Percentiles rank a stretch among this genome's conserved stretches.
phyloP scores from a whole-genome alignment of 2,797 vertebrate species.

The Craterocephalus amniculus region DNA sequence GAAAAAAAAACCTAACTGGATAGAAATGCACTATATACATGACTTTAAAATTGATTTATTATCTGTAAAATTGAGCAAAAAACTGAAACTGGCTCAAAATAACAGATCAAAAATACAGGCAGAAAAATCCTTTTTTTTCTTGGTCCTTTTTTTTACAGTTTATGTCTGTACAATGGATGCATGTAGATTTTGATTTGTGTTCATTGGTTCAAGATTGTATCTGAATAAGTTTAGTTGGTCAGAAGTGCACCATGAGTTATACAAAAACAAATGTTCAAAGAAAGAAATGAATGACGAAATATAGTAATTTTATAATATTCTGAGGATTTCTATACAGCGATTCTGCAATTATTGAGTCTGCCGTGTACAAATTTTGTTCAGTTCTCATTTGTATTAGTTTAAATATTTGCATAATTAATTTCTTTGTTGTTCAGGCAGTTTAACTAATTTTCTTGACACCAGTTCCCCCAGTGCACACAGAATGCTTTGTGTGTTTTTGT shows the following conservation, averaged over 20 bases:
- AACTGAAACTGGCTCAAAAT: neutral
- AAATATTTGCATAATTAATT: constrained; percentile 17
- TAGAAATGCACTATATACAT: neutral
- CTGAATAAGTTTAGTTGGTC: neutral
- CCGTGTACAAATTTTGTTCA: neutral
- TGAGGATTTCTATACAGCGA: neutral
- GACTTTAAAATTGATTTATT: neutral
- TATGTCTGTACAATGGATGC: neutral
- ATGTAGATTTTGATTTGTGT: neutral
- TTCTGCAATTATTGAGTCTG: constrained; percentile 31
- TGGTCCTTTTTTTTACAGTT: neutral
- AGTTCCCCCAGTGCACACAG: neutral
- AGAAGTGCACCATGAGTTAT: neutral
- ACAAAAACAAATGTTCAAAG: constrained; percentile 13
- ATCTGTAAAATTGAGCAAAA: neutral
- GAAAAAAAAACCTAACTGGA: neutral
- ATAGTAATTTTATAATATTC: neutral
- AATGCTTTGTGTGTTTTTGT: neutral
- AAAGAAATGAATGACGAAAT: constrained; percentile 16
- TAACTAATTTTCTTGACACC: constrained; percentile 3
- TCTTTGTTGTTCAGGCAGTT: neutral
- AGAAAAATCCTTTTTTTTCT: neutral
- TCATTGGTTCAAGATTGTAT: neutral
- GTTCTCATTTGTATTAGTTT: neutral
- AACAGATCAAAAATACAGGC: neutral